phyloP scores from a whole-genome alignment of 2,888 invertebrate genomes.

The Quadroppia sp. region DNA sequence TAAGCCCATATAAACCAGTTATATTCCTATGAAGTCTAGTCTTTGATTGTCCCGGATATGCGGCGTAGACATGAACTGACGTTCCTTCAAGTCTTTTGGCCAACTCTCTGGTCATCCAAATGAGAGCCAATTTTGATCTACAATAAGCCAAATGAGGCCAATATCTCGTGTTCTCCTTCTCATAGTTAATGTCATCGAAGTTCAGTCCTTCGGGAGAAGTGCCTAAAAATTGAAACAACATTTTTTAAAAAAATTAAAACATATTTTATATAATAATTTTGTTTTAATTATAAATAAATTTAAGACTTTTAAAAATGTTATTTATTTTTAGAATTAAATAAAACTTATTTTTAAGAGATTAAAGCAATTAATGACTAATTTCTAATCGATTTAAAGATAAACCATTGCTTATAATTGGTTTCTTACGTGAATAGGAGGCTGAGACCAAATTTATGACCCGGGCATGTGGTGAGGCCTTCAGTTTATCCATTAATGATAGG shows the following conservation, averaged over 20 bases:
- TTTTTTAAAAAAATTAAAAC: too few relatives aligned
- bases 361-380: too few relatives aligned
- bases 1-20: constrained; percentile 68
- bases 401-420: too few relatives aligned
- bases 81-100: constrained; percentile 45
- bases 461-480: constrained; percentile 45
- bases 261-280: neutral
- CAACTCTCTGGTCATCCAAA: constrained; percentile 52
- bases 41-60: constrained; percentile 74
- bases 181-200: constrained; percentile 48
- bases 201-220: constrained; percentile 39
- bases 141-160: constrained; percentile 48
- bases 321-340: too few relatives aligned
- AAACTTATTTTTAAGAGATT: too few relatives aligned
- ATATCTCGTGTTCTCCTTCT: constrained; percentile 22
- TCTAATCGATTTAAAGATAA: too few relatives aligned
- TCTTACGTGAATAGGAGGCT: constrained; percentile 44
- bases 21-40: constrained; percentile 69
- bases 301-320: neutral
- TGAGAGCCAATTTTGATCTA: constrained; percentile 51
- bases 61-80: constrained; percentile 44
- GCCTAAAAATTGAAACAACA: neutral
- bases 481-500: constrained; percentile 63
- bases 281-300: neutral
- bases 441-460: constrained; percentile 49